Percentiles rank a stretch among this genome's conserved stretches.
These are phyloP conservation scores for Clupea harengus DNA, from an alignment of 2,113 vertebrate genomes.

Conservation along the genomic window DNA sequence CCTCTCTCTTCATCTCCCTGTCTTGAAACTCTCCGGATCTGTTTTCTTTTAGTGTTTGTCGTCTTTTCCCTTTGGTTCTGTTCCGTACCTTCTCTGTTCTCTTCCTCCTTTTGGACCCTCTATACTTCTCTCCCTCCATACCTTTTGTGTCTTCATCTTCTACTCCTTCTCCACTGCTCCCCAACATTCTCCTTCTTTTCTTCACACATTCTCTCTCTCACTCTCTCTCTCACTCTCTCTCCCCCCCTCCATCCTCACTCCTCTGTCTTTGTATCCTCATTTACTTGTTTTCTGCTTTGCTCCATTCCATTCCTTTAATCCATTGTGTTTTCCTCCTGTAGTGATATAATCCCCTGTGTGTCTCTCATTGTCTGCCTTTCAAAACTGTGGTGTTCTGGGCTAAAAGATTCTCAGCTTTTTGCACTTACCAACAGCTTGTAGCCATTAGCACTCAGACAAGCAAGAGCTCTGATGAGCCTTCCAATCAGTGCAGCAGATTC, in stretches of 20 bases:
- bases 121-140: neutral
- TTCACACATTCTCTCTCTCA: neutral
- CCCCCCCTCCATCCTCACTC: neutral
- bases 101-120: neutral
- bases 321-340: neutral
- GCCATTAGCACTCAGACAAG: neutral
- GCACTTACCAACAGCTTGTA: neutral
- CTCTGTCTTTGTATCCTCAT: neutral
- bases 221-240: neutral
- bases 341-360: neutral
- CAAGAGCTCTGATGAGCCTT: neutral
- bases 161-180: neutral
- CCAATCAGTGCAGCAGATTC: neutral
- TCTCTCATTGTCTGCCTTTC: neutral
- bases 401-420: neutral
- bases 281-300: neutral
- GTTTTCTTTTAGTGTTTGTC: neutral
- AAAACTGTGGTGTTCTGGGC: neutral
- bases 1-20: neutral
- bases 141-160: neutral
- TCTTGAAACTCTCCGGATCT: neutral
- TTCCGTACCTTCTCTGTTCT: neutral
- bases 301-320: neutral
- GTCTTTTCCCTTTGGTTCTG: neutral
- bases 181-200: neutral